phyloP scores from a whole-genome alignment of 2,888 invertebrate genomes.

The Malachius bipustulatus region DNA sequence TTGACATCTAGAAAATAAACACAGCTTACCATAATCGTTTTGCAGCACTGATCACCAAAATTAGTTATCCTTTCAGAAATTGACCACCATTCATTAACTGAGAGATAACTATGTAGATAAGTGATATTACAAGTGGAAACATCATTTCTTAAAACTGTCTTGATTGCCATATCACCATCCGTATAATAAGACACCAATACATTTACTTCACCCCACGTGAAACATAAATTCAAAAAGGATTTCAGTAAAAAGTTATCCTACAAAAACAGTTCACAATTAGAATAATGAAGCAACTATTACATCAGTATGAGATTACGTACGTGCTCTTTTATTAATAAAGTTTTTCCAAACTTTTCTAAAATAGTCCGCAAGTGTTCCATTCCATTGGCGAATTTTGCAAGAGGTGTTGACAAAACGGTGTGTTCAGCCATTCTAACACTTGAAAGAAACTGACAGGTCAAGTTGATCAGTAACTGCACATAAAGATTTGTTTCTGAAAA shows the following conservation, averaged over 20 bases:
- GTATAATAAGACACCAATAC: slow-evolving; percentile 30
- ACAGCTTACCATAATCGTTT: neutral
- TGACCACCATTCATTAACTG: slow-evolving; percentile 30
- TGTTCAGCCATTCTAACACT: slow-evolving; percentile 31
- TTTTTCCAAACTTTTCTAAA: slow-evolving; percentile 27
- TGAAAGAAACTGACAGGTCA: slow-evolving; percentile 26
- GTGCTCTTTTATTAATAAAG: slow-evolving; percentile 30
- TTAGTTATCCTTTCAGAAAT: slow-evolving; percentile 33
- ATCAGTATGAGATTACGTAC: slow-evolving; percentile 23
- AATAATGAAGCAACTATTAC: too few relatives aligned
- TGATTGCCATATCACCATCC: slow-evolving; percentile 23
- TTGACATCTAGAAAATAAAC: too few relatives aligned
- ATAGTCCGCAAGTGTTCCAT: slow-evolving; percentile 26
- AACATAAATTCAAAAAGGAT: slow-evolving; percentile 30
- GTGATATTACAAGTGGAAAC: slow-evolving; percentile 28
- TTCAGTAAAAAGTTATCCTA: slow-evolving; percentile 32
- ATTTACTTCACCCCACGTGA: slow-evolving; percentile 32
- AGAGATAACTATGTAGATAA: slow-evolving; percentile 32
- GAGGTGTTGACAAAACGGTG: slow-evolving; percentile 23
- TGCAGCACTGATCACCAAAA: slow-evolving; percentile 33
- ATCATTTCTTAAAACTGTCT: slow-evolving; percentile 22
- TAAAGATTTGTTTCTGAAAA: slow-evolving; percentile 1
- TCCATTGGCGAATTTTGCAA: slow-evolving; percentile 27
- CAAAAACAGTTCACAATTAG: neutral
- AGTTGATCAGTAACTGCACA: slow-evolving; percentile 27